Evolutionary conservation across 2,113 vertebrate genomes (phyloP).

Genomic region (Paramormyrops kingsleyae): DNA sequence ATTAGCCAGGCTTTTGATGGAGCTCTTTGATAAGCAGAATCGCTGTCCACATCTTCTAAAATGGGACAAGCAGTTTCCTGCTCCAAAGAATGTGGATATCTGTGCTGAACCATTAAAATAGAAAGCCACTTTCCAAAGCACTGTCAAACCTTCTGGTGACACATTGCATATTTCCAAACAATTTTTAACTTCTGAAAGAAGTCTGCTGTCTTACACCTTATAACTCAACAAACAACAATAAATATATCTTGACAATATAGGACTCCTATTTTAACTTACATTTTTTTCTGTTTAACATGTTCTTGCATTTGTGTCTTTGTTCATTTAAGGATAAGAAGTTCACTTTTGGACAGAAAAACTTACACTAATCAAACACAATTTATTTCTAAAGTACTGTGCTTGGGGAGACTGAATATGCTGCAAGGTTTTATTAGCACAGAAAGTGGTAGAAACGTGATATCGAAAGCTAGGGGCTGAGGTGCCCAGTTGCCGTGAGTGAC

Average conservation of each 20-base stretch:
- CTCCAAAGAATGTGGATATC: neutral
- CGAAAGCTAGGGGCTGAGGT: neutral
- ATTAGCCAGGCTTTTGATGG: conserved; percentile 34
- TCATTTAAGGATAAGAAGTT: neutral
- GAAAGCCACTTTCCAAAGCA: neutral
- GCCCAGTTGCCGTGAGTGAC: conserved; percentile 28
- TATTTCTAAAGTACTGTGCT: neutral
- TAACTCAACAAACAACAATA: neutral
- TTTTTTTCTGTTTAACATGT: neutral
- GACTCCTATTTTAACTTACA: neutral
- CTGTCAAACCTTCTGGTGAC: neutral
- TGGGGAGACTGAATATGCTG: neutral
- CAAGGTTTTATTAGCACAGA: neutral
- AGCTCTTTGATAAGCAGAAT: conserved; percentile 33
- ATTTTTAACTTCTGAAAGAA: neutral
- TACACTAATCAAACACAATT: neutral
- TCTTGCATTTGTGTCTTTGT: neutral
- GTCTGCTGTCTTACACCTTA: neutral
- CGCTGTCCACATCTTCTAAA: conserved; percentile 17
- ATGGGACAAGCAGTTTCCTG: neutral
- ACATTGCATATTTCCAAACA: neutral
- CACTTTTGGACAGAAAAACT: neutral
- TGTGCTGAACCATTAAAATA: neutral
- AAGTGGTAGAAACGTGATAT: neutral
- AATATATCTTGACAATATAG: neutral